phyloP scores from a whole-genome alignment of 2,797 vertebrate species.

The Gambelia wislizenii region DNA sequence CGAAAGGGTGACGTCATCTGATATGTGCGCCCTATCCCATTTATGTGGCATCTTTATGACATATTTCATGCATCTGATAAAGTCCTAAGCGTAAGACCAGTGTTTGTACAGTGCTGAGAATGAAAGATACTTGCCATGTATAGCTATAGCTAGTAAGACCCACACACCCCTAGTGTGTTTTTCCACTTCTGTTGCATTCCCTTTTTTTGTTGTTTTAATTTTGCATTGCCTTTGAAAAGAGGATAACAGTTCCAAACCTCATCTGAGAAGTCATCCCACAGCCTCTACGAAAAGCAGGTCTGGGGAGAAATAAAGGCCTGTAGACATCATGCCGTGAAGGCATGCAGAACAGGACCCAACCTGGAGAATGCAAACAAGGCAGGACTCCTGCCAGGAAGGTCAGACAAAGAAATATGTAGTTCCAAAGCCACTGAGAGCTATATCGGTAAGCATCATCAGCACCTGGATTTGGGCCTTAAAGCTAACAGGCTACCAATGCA shows the following conservation, averaged over 20 bases:
- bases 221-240: not conserved
- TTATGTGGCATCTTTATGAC: too few species aligned
- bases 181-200: not conserved
- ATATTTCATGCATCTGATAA: too few species aligned
- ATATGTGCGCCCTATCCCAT: too few species aligned
- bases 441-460: not conserved
- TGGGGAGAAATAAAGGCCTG: not conserved
- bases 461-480: not conserved
- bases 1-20: too few species aligned
- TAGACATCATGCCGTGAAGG: not conserved
- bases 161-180: not conserved
- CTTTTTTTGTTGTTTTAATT: not conserved
- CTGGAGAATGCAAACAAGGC: slow-evolving; percentile 3
- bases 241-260: not conserved
- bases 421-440: not conserved
- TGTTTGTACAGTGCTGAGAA: not conserved
- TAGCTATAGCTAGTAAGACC: not conserved
- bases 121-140: not conserved
- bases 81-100: not conserved
- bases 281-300: not conserved
- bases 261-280: not conserved
- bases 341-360: not conserved
- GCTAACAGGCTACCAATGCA: not conserved
- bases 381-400: not conserved
- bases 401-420: not conserved